Conservation (phyloP, 1,140 invertebrate species). For the Rhopalosiphum padi region DNA sequence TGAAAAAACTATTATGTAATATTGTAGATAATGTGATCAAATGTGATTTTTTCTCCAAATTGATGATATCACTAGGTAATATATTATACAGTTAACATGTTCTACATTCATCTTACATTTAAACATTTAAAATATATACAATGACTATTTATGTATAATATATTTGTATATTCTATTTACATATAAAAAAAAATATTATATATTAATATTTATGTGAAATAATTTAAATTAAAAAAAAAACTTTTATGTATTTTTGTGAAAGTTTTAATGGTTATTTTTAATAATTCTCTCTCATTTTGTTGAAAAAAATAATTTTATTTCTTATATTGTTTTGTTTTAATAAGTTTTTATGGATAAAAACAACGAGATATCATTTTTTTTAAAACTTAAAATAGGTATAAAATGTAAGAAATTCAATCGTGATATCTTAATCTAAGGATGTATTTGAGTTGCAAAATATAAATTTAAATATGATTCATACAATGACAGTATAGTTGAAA, state of each 20-base stretch:
- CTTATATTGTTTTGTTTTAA: conserved; percentile 10
- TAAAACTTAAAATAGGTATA: not conserved
- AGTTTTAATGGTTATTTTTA: conserved; percentile 11
- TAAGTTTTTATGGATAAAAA: not conserved
- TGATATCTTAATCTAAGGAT: not conserved
- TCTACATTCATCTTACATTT: not conserved
- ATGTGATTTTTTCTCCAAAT: not conserved
- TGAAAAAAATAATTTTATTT: not conserved
- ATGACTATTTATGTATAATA: not conserved
- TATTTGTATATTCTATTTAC: too few species aligned
- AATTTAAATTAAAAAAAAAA: not conserved
- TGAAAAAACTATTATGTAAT: too few species aligned
- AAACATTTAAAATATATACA: not conserved
- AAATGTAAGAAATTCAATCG: not conserved
- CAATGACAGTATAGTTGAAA: not conserved
- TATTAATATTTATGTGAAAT: conserved; percentile 12
- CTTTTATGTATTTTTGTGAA: not conserved
- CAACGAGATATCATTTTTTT: not conserved
- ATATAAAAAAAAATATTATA: not conserved
- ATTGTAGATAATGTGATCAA: too few species aligned
- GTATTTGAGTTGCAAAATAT: not conserved
- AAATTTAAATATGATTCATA: not conserved
- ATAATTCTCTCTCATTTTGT: not conserved
- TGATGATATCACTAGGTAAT: not conserved
- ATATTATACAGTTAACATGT: not conserved